Evolutionary conservation across 2,797 vertebrate genomes (phyloP).

Genomic region (Manis pentadactyla): DNA sequence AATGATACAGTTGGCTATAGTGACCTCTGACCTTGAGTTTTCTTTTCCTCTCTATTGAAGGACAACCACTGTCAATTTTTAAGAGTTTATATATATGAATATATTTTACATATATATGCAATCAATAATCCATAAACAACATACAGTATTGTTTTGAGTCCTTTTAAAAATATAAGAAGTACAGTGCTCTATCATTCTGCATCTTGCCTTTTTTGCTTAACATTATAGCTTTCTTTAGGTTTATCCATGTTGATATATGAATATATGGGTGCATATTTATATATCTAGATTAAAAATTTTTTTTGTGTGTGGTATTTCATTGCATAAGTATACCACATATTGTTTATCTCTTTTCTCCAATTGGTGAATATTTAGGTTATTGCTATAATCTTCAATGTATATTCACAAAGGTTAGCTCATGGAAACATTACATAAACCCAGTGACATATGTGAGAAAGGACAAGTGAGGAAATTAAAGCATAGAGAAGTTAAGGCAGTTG

Average conservation of each 20-base stretch:
- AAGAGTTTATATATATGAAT: too few relatives aligned
- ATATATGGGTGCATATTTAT: not conserved
- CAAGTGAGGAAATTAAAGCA: slow-evolving; percentile 7
- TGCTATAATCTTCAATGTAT: not conserved
- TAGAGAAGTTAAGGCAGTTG: not conserved
- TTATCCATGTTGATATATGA: not conserved
- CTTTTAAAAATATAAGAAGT: not conserved
- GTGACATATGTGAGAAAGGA: not conserved
- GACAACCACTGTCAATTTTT: not conserved
- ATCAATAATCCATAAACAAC: not conserved
- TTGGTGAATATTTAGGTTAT: slow-evolving; percentile 14
- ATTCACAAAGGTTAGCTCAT: not conserved
- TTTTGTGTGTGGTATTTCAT: not conserved
- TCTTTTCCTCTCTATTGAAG: slow-evolving; percentile 26
- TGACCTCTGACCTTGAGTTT: not conserved
- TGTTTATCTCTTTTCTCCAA: not conserved
- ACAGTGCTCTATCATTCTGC: not conserved
- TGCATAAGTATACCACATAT: not conserved
- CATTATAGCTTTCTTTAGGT: not conserved
- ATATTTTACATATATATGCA: not conserved
- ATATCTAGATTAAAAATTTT: not conserved
- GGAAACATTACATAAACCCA: not conserved
- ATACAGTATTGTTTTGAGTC: not conserved
- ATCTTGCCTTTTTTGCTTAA: slow-evolving; percentile 19
- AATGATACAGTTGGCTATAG: not conserved